Conservation (phyloP, 2,888 invertebrate species). For the Trypoxylon attenuatum region DNA sequence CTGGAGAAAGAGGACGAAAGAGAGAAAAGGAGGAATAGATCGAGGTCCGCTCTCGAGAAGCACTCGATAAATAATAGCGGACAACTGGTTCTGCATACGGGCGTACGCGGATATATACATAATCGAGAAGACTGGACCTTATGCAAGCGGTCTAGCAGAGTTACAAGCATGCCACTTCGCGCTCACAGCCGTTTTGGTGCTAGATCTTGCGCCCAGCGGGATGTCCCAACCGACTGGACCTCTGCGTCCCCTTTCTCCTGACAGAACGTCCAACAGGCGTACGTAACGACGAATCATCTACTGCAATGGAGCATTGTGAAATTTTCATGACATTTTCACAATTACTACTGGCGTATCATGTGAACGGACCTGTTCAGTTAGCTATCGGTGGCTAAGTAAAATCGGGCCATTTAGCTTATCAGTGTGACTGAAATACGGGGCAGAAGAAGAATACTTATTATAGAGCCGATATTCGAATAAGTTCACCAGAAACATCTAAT, state of each 20-base stretch:
- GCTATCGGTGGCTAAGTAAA: too few species aligned
- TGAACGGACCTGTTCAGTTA: too few species aligned
- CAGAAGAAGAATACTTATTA: too few species aligned
- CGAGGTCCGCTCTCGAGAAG: not conserved
- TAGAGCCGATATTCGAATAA: too few species aligned
- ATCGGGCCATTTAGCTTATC: too few species aligned
- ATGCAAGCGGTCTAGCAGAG: conserved; percentile 21
- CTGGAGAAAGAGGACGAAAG: conserved; percentile 5
- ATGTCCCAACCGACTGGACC: conserved; percentile 8
- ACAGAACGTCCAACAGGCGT: too few species aligned
- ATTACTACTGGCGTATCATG: too few species aligned
- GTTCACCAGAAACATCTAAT: too few species aligned
- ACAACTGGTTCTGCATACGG: conserved; percentile 44
- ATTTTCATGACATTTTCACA: not conserved
- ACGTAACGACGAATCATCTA: not conserved
- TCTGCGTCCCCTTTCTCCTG: not conserved
- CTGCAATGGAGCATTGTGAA: not conserved
- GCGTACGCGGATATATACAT: conserved; percentile 36
- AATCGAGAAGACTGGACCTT: conserved; percentile 37
- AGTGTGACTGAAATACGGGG: too few species aligned
- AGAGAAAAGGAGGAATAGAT: not conserved
- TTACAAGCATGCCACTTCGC: conserved; percentile 21
- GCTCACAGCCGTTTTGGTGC: conserved; percentile 11
- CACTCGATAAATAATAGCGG: conserved; percentile 40
- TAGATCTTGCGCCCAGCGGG: conserved; percentile 47